Conservation (phyloP, 2,113 vertebrate genomes). For the Carassius gibelio region DNA sequence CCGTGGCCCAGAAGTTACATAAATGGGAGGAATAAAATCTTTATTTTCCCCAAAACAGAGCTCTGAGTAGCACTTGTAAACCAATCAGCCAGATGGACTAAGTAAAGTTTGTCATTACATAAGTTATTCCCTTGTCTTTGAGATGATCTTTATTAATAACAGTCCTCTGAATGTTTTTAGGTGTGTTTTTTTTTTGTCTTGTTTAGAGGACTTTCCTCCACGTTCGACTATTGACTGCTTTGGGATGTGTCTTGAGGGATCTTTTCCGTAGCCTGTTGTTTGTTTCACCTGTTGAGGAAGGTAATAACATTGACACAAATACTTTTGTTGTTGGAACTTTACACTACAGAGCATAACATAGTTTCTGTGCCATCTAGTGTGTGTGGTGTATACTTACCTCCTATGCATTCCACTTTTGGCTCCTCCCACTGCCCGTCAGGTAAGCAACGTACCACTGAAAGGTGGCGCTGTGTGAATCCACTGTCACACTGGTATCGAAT, state of each 20-base stretch:
- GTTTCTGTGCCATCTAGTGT: background rate
- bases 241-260: conserved; percentile 76
- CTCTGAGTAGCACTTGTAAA: conserved; percentile 73
- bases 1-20: background rate
- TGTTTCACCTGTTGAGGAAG: conserved; percentile 75
- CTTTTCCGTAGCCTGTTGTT: conserved; percentile 85
- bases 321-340: conserved; percentile 48
- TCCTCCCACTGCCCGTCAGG: conserved; percentile 88
- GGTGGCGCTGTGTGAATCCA: conserved; percentile 87
- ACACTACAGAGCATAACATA: conserved; percentile 1
- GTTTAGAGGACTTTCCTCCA: conserved; percentile 79
- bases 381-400: conserved; percentile 73
- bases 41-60: conserved; percentile 69
- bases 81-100: conserved; percentile 60
- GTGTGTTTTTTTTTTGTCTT: conserved; percentile 66
- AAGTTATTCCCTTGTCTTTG: conserved; percentile 76
- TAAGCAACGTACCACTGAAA: conserved; percentile 88
- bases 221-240: conserved; percentile 70
- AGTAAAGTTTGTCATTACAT: conserved; percentile 83
- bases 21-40: background rate
- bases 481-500: conserved; percentile 89
- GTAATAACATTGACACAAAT: background rate
- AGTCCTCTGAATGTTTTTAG: conserved; percentile 75
- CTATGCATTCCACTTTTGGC: conserved; percentile 89
- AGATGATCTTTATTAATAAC: conserved; percentile 76